These are phyloP conservation scores for Pygathrix nemaeus DNA, from an alignment of 2,113 vertebrate species.

Conservation along the genomic window DNA sequence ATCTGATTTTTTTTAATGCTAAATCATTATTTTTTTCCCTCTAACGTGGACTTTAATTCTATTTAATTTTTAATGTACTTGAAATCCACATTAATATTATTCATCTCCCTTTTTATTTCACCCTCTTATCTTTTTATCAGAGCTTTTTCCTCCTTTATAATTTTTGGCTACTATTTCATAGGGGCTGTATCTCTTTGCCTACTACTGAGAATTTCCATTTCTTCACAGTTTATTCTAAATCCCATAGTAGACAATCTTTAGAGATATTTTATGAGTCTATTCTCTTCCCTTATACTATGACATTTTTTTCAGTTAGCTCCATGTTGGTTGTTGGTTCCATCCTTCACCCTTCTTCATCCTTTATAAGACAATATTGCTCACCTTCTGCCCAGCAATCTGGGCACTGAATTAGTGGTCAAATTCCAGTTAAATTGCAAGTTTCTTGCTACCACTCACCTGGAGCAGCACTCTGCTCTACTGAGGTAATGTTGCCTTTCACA, in stretches of 20 bases:
- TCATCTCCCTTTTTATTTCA: background rate
- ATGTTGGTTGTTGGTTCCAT: background rate
- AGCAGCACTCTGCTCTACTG: background rate
- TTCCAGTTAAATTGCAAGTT: background rate
- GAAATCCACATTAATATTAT: background rate
- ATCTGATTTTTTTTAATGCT: background rate
- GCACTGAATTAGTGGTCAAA: background rate
- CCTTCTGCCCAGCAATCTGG: background rate
- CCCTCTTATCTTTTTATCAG: background rate
- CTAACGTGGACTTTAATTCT: background rate
- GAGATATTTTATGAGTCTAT: background rate
- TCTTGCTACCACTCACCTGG: background rate
- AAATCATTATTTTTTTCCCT: background rate
- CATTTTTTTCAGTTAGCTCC: background rate
- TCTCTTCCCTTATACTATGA: background rate
- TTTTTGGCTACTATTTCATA: background rate
- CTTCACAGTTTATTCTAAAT: background rate
- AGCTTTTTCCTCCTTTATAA: background rate
- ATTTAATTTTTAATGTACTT: slow-evolving; percentile 21
- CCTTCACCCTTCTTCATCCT: background rate
- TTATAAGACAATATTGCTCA: background rate
- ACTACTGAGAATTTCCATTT: background rate
- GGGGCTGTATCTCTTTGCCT: background rate
- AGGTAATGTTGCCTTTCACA: background rate
- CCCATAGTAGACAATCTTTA: background rate